Percentiles rank a stretch among this genome's conserved stretches.
phyloP scores from a whole-genome alignment of 2,888 invertebrate species.

The Cheilosia variabilis region DNA sequence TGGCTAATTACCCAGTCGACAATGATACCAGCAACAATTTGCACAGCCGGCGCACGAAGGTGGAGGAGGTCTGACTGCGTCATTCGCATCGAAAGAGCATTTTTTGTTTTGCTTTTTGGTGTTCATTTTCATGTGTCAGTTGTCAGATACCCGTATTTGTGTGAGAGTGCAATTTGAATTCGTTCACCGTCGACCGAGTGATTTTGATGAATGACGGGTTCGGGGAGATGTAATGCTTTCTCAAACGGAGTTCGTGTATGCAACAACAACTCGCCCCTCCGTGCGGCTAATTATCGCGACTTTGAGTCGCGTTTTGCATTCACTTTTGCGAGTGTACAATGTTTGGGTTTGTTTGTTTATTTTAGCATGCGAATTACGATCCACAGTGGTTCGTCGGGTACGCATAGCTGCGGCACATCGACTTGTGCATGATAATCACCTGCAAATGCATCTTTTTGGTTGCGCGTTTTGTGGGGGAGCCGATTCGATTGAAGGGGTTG shows the following conservation, averaged over 20 bases:
- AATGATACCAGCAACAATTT: conserved; percentile 38
- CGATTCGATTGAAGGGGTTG: conserved; percentile 16
- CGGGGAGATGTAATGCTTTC: conserved; percentile 1
- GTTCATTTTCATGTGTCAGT: background rate
- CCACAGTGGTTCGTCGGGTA: conserved; percentile 15
- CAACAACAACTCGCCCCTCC: conserved; percentile 5
- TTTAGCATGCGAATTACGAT: conserved; percentile 8
- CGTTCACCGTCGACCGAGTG: conserved; percentile 69
- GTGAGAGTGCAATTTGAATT: conserved; percentile 64
- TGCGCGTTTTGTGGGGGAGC: conserved; percentile 28
- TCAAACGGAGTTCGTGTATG: conserved; percentile 10
- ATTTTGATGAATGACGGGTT: conserved; percentile 69
- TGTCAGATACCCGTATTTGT: conserved; percentile 6
- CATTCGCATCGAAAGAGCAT: conserved; percentile 9
- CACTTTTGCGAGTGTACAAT: conserved; percentile 26
- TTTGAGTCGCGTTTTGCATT: conserved; percentile 71
- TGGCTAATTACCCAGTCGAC: conserved; percentile 59
- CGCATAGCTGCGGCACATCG: conserved; percentile 7
- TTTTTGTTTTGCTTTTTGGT: background rate
- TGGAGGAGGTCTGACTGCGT: conserved; percentile 14
- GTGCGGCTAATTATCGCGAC: conserved; percentile 71
- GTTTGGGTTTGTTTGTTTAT: conserved; percentile 35
- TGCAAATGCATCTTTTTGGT: conserved; percentile 39
- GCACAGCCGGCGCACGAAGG: background rate
- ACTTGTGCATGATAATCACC: conserved; percentile 52